A percentile compares a stretch with the other conserved stretches of the same genome.
Evolutionary conservation across 2,888 invertebrate species (phyloP).

Genomic region (Amphimallon solstitiale): DNA sequence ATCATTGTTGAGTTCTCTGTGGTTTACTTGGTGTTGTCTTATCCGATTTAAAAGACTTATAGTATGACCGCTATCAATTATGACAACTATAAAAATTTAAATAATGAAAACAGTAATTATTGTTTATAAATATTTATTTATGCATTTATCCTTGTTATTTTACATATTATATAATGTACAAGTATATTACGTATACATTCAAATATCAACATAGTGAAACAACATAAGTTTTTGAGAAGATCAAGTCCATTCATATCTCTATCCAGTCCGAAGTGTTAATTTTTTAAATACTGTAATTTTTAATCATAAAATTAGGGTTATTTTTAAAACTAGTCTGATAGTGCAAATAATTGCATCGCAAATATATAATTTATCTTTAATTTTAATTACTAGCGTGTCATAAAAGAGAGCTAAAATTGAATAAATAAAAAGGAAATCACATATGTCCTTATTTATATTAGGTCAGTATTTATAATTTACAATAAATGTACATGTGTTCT

Average conservation of each 20-base stretch:
- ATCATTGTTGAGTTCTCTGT: no score
- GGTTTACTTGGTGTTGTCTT: no score
- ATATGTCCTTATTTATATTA: constrained; percentile 2
- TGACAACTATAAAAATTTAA: no score
- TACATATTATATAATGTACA: constrained; percentile 49
- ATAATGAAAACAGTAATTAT: not conserved
- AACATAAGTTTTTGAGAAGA: not conserved
- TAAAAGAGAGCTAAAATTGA: not conserved
- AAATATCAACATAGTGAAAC: constrained; percentile 31
- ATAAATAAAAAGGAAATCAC: not conserved
- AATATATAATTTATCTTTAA: no score
- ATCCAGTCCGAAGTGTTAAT: not conserved
- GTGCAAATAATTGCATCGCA: no score
- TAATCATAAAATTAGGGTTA: constrained; percentile 13
- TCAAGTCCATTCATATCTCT: not conserved
- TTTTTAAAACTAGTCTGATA: not conserved
- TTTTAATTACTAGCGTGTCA: no score
- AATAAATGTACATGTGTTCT: constrained; percentile 32
- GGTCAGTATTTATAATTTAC: constrained; percentile 31
- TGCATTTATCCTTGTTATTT: constrained; percentile 46
- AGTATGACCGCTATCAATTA: no score
- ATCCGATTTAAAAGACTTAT: no score
- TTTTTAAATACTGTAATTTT: constrained; percentile 9
- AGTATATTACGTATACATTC: constrained; percentile 40
- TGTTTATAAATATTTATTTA: constrained; percentile 45